phyloP scores from a whole-genome alignment of 2,797 vertebrate genomes.

The Bradypodion pumilum region DNA sequence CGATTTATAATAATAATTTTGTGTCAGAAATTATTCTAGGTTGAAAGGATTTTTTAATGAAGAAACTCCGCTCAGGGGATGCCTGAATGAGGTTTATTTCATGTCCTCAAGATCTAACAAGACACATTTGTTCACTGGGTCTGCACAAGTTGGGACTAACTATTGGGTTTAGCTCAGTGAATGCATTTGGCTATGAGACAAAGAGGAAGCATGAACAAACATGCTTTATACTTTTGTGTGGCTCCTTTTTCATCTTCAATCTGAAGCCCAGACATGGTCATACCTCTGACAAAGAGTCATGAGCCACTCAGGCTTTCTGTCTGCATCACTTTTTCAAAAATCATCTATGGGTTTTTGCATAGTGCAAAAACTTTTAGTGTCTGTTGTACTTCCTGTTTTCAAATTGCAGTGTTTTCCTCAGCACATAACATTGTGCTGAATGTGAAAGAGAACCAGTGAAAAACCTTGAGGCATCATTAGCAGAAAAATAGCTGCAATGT shows the following conservation, averaged over 20 bases:
- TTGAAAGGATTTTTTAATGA: no score
- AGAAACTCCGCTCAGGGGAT: no score
- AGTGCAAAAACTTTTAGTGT: neutral
- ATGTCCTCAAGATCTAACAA: no score
- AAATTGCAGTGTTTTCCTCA: neutral
- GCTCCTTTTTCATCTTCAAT: neutral
- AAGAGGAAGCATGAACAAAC: neutral
- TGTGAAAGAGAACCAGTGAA: neutral
- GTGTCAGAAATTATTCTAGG: no score
- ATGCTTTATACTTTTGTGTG: neutral
- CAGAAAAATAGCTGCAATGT: neutral
- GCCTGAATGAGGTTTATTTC: no score
- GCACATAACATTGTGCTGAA: neutral
- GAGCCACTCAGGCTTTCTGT: neutral
- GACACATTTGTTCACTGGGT: no score
- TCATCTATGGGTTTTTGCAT: neutral
- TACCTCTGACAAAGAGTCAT: neutral
- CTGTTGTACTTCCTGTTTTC: neutral
- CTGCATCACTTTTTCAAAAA: neutral
- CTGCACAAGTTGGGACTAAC: no score
- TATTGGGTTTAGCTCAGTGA: no score
- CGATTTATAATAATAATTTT: no score
- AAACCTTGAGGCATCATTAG: neutral
- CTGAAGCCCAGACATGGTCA: neutral
- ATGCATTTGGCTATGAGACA: neutral